Percentiles rank a stretch among this genome's conserved stretches.
Evolutionary conservation across 1,140 invertebrate genomes (phyloP).

Genomic region (Agrilus planipennis): DNA sequence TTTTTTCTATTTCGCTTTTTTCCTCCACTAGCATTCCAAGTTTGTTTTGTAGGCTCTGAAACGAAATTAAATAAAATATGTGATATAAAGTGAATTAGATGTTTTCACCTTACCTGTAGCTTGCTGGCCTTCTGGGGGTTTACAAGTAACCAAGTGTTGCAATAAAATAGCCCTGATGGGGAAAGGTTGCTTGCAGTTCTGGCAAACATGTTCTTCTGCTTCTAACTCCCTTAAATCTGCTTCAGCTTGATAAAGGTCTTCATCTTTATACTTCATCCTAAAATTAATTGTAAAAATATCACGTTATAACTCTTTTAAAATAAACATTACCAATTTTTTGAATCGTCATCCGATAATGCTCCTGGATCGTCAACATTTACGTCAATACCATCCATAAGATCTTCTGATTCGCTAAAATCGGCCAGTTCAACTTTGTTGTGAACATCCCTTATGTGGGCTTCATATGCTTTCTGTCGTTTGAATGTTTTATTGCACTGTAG

Average conservation of each 20-base stretch:
- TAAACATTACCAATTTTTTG: constrained; percentile 28
- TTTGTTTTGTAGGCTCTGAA: background rate
- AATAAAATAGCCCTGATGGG: constrained; percentile 24
- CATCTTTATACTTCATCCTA: constrained; percentile 23
- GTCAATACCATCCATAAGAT: constrained; percentile 61
- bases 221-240: constrained; percentile 34
- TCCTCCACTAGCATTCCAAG: constrained; percentile 4
- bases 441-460: constrained; percentile 45
- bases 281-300: constrained; percentile 3
- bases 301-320: background rate
- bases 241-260: constrained; percentile 34
- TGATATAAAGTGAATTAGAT: constrained; percentile 14
- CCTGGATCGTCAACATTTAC: constrained; percentile 28
- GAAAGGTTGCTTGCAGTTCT: constrained; percentile 30
- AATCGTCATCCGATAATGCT: constrained; percentile 20
- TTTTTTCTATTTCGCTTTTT: constrained; percentile 21
- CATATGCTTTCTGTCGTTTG: constrained; percentile 50
- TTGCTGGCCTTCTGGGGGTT: constrained; percentile 1
- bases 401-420: constrained; percentile 72
- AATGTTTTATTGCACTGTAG: constrained; percentile 51
- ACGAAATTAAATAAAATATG: background rate
- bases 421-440: constrained; percentile 37
- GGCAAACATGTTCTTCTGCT: constrained; percentile 30
- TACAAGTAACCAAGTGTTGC: constrained; percentile 29
- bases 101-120: constrained; percentile 24